Base-by-base conservation (phyloP, 2,113 vertebrate species). In the Coreoperca whiteheadi region DNA sequence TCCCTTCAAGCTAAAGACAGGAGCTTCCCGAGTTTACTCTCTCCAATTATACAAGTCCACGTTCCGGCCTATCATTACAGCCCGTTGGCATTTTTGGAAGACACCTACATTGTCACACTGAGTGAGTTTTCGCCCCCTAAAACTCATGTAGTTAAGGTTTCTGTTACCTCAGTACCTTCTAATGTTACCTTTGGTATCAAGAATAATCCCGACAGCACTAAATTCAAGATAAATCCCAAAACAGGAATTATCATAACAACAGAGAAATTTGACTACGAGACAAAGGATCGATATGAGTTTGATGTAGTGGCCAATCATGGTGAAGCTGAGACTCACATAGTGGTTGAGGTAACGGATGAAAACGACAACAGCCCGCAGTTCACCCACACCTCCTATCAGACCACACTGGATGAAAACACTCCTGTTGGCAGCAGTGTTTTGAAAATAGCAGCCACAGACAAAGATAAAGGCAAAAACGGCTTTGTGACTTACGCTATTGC, bases 341-440 rank as follows among this genome's bases (percentile, higher is more conserved):
- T 95, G 20, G 81, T 99, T 20, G 94, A 97, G 39, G 71, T 99
- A 11, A 87, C 66, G 0, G 98, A 99, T 86, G 97, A 97, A 92
- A 99, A 99, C 50, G 97, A 98, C 86, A 97, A 98, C 0, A 92
- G 95, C 76, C 98, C 98, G 4, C 83, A 86, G 74, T 99, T 99
- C 82, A 93, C 74, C 43, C 92, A 87, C 14, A 87, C 94, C 25
- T 97, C 96, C 0, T 99, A 98, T 9, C 92, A 93, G 0, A 95
- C 95, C 61, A 93, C 89, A 1, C 92, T 99, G 71, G 95, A 97
- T 77, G 98, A 99, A 94, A 98, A 99, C 61, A 48, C 93, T 11
- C 96, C 97, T 0, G 92, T 97, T 16, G 98, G 98, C 65, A 98
- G 96, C 85, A 97, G 95, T 6, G 85, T 99, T 51, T 74, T 98